Evolutionary conservation across 2,888 invertebrate genomes (phyloP), one percentile per base, ranked within the genome.

Genomic region (Deilephila porcellus): DNA sequence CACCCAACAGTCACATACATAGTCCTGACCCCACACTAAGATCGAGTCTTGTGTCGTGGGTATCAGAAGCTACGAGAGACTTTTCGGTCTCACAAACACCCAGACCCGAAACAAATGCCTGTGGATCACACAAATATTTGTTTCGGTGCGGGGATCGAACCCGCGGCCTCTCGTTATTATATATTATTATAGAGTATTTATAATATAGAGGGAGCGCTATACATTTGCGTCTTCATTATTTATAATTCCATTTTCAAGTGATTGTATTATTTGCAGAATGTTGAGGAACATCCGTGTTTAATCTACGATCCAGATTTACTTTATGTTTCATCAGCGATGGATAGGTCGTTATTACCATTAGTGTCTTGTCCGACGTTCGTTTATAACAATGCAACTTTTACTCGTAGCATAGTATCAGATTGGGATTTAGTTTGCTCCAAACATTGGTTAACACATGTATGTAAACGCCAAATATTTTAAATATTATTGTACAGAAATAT

Each of bases 371-470:
- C 79, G 76, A 78, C 87, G 71, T 92, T 93, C 85, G 91, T 94
- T 71, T 97, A 96, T 81, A 96, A 97, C 79, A 88, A 85, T 34
- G 93, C 92, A 45, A 82, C 95, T 60, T 96, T 97, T 83, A 89
- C 85, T 59, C 95, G 96, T 64, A 97, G 96, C 14, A 97, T 97
- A 60, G 94, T 95, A 53, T 96, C 96, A 0, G 96, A 97, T 87
- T 96, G 96, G 96, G 86, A 96, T 88, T 90, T 97, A 77, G 96
- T 97, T 25, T 97, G 97, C 83, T 92, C 93, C 7, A 92, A 91
- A 67, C 95, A 94, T 81, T 94, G 95, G 91, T 86, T 95, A 77
- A 90, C 95, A 63, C 95, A 96, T 82, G 91, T 95, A 82, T 52
- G 90, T 85, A 79, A 63, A 32, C 17, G 0, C 32, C 6, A 4